Base-by-base conservation (phyloP, 2,113 vertebrate genomes). In the Sebastes schlegelii region DNA sequence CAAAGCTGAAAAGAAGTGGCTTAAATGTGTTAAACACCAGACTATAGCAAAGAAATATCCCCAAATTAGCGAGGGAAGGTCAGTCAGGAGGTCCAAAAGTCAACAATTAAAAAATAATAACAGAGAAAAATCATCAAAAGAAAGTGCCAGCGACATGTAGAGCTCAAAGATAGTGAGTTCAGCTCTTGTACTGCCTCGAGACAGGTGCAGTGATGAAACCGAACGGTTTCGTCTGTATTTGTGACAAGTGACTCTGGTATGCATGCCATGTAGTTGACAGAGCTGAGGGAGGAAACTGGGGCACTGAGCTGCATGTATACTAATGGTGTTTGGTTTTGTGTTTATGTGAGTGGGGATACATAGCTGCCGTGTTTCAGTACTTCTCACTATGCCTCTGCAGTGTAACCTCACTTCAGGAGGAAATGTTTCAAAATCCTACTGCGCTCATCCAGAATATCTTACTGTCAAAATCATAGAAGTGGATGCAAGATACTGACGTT, bases 281-380 rank as follows among this genome's bases (percentile, higher is more conserved):
- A 82, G 82, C 75, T 74, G 63, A 89, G 74, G 62, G 52, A 83
- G 76, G 65, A 84, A 91, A 91, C 67, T 91, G 74, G 88, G 81
- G 52, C 88, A 80, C 77, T 52, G 77, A 86, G 72, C 67, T 48
- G 34, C 75, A 78, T 90, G 87, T 80, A 78, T 80, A 86, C 80
- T 86, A 85, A 86, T 81, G 42, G 65, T 68, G 78, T 86, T 85
- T 76, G 23, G 8, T 54, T 76, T 73, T 88, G 52, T 88, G 67
- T 86, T 88, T 62, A 76, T 77, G 52, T 72, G 64, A 63, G 60
- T 61, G 43, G 55, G 64, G 81, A 85, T 49, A 68, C 17, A 63
- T 34, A 57, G 55, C 67, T 82, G 46, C 23, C 0, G 11, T 26
- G 68, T 79, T 78, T 58, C 23, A 71, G 52, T 57, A 19, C 26